Base-by-base conservation (phyloP, 2,888 invertebrate genomes). In the Orthosia cruda region DNA sequence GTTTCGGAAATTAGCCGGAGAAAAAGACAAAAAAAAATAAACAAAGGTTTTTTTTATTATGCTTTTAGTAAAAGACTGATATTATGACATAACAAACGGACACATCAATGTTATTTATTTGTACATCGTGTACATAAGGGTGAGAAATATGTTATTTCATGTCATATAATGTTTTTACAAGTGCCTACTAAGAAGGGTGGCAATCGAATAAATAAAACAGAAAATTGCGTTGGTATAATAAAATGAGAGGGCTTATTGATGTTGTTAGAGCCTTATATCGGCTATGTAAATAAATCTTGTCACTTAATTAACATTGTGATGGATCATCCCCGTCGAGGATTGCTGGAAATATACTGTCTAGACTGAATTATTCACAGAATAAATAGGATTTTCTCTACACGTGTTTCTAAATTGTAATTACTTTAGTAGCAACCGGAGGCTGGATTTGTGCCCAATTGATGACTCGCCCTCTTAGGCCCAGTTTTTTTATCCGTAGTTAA, bases 101-200 rank as follows among this genome's bases (percentile, higher is more conserved):
- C 32, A 32, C 32, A 7, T 32, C 32, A 32, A 32, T 32, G 5
- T 32, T 32, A 32, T 32, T 32, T 32, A 32, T 32, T 32, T 32
- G 5, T 32, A 32, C 7, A 32, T 26, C 3, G 26, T 26, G 26
- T 26, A 32, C 52, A 5, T 55, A 63, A 54, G 57, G 54, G 49
- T 74, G 74, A 57, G 47, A 74, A 57, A 74, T 67, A 13, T 68
- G 58, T 63, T 67, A 13, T 68, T 58, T 63, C 63, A 64, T 47
- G 54, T 55, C 58, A 18, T 58, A 49, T 68, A 15, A 63, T 49
- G 23, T 67, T 26, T 50, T n/a, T 50, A 59, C 50, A 61, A 20
- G 50, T 64, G 59, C 16, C 47, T 65, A 12, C 16, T 18, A 15
- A 55, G 15, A 16, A 26, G 11, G 20, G 4, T 13, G 13, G 16